Evolutionary conservation across 2,888 invertebrate species (phyloP), one percentile per base, ranked within the genome.

Genomic region (Drosophila infuscata): DNA sequence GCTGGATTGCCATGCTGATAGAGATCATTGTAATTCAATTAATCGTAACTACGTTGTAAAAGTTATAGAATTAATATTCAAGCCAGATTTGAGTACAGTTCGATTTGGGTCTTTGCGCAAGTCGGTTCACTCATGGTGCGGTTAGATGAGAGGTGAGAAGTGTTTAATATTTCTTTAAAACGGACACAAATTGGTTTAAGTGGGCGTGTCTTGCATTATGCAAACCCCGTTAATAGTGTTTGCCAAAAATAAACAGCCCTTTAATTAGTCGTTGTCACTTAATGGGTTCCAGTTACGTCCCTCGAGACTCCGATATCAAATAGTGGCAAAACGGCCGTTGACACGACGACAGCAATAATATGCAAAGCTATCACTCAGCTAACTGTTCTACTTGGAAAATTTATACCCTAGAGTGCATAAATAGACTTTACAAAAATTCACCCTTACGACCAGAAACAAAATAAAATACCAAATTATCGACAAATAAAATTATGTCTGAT

Each of bases 261-360:
- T 60, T 81, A 86, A 85, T 85, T 85, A 86, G 74, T 48, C 62
- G 76, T 54, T 72, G 64, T 67, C 74, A 70, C 64, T 62, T 77
- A 85, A 82, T 83, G 70, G 70, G 49, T 58, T 60, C 49, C 49
- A 52, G 56, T 56, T 35, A 38, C 54, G 35, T 75, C 83, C 78
- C 70, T 32, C 17, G 83, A 64, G 83, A 56, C 54, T 3, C 20
- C 59, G 49, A 76, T 57, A 65, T 33, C 54, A 56, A 38, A 53
- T 11, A 32, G 65, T 57, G 51, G 29, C 46, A 51, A 25, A 49
- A 30, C 29, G 57, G 36, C 17, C 75, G 62, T 60, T 63, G 63
- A 63, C 74, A 41, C 11, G 12, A 0, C n/a, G n/a, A 4, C 29
- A 9, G 52, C 30, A 11, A 17, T 33, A 59, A 32, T 32, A 38